A percentile compares a stretch with the other conserved stretches of the same genome.
Evolutionary conservation across 2,888 invertebrate species (phyloP).

Genomic region (Lissonota sp.): DNA sequence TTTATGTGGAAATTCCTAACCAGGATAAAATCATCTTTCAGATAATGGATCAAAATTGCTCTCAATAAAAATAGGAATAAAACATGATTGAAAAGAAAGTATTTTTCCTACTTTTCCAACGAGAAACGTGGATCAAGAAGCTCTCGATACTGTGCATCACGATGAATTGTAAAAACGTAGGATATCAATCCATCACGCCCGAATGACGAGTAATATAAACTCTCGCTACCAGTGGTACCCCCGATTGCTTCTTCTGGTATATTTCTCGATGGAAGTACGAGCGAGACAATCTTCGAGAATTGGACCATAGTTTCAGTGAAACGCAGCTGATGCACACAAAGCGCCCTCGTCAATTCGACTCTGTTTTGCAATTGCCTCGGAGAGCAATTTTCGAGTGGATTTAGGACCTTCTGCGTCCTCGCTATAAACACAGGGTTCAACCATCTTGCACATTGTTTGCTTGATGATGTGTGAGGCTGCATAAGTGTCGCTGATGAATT

Average conservation of each 20-base stretch:
- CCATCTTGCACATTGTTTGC: conserved; percentile 7
- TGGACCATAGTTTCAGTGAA: neutral
- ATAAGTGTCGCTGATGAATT: conserved; percentile 14
- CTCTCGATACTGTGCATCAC: neutral
- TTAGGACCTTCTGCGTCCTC: conserved; percentile 5
- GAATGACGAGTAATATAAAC: conserved; percentile 44
- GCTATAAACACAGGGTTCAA: conserved; percentile 38
- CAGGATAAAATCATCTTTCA: neutral
- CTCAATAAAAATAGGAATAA: too few species aligned
- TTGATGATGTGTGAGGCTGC: conserved; percentile 33
- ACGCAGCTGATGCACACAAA: neutral
- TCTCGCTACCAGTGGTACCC: conserved; percentile 4
- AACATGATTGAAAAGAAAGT: conserved; percentile 8
- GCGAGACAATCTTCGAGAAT: neutral
- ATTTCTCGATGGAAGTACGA: neutral
- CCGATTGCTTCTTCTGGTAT: conserved; percentile 18
- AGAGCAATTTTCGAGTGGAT: neutral
- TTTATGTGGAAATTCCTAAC: neutral
- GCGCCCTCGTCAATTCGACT: conserved; percentile 3
- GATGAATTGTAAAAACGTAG: conserved; percentile 2
- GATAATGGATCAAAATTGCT: too few species aligned
- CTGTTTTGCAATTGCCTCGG: neutral
- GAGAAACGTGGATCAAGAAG: too few species aligned
- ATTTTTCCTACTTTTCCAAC: neutral
- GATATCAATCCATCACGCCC: conserved; percentile 44